phyloP scores from a whole-genome alignment of 2,797 vertebrate species.

The Amblyopsis hoosieri region DNA sequence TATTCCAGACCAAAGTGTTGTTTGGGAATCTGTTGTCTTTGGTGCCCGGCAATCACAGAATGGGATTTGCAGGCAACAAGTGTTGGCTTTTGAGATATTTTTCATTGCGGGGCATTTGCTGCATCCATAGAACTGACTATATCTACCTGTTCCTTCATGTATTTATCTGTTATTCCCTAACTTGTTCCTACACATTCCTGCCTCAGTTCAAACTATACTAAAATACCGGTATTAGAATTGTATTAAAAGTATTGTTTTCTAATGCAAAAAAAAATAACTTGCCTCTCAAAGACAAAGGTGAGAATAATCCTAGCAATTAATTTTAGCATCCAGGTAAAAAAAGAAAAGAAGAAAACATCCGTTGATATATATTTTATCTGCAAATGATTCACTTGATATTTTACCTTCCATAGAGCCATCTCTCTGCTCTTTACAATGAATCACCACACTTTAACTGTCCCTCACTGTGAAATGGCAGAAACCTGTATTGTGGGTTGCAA shows the following conservation, averaged over 20 bases:
- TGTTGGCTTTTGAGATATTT: constrained; percentile 71
- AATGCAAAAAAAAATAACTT: constrained; percentile 2
- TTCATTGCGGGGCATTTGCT: constrained; percentile 61
- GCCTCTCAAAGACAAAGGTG: constrained; percentile 54
- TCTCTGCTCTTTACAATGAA: constrained; percentile 30
- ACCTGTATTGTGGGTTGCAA: no score
- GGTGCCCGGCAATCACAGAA: constrained; percentile 59
- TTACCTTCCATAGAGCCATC: constrained; percentile 24
- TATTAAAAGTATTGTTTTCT: no score
- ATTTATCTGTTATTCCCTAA: constrained; percentile 5
- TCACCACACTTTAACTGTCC: constrained; percentile 13
- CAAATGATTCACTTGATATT: constrained; percentile 42
- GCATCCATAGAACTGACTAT: constrained; percentile 43
- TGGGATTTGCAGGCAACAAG: constrained; percentile 69
- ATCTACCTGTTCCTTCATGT: constrained; percentile 26
- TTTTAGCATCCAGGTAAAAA: constrained; percentile 40
- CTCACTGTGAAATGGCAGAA: no score
- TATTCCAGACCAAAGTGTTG: constrained; percentile 68
- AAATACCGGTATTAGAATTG: constrained; percentile 15
- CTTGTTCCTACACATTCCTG: constrained; percentile 36
- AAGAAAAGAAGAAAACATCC: constrained; percentile 1
- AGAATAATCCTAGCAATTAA: constrained; percentile 19
- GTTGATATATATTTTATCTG: constrained; percentile 31
- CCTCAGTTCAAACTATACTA: constrained; percentile 37
- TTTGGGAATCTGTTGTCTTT: constrained; percentile 74